Conservation (phyloP, 2,113 vertebrate species). For the Mus musculus region GRCm39 chr3:127257501-127258000, state of each 20-base stretch:
- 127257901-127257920: background rate
- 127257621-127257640: conserved; percentile 66
- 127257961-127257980: background rate
- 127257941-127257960: background rate
- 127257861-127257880: conserved; percentile 74
- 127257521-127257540: background rate
- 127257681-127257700: conserved; percentile 71
- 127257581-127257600: conserved; percentile 79
- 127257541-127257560: conserved; percentile 62
- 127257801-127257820: conserved; percentile 77
- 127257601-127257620: background rate
- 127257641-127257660: conserved; percentile 51
- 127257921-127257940: conserved; percentile 3
- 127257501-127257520: background rate
- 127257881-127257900: conserved; percentile 39
- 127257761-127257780: conserved; percentile 70
- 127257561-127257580: conserved; percentile 21
- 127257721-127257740: conserved; percentile 80
- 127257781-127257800: conserved; percentile 77
- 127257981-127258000: background rate
- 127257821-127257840: conserved; percentile 80
- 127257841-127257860: conserved; percentile 38
- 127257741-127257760: conserved; percentile 63
- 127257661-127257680: conserved; percentile 55
- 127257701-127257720: conserved; percentile 81